Evolutionary conservation across 2,113 vertebrate species (phyloP).

Genomic region (Pollachius pollachius): DNA sequence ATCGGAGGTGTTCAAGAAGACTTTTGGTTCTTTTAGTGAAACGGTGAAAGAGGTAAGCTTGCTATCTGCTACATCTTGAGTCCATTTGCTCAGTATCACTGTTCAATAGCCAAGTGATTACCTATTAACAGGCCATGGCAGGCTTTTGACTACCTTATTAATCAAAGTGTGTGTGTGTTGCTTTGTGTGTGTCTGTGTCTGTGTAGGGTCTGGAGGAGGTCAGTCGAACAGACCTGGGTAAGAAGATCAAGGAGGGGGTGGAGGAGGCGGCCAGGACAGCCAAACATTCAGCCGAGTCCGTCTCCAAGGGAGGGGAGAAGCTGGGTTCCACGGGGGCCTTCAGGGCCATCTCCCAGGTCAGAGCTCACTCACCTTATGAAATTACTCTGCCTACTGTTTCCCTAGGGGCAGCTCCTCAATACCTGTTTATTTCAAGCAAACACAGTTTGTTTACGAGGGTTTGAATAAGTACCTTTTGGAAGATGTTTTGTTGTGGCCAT

Average conservation of each 20-base stretch:
- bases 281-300: constrained; percentile 83
- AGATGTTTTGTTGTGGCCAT: too few species aligned
- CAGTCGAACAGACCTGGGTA: constrained; percentile 84
- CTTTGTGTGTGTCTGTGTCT: not conserved
- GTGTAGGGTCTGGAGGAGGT: constrained; percentile 86
- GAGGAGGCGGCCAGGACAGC: constrained; percentile 86
- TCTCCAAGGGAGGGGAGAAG: constrained; percentile 87
- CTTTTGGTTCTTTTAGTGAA: constrained; percentile 82
- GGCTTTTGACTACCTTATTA: too few species aligned
- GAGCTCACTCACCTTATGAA: not conserved
- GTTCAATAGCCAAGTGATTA: too few species aligned
- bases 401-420: too few species aligned
- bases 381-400: too few species aligned
- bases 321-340: constrained; percentile 84
- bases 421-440: too few species aligned
- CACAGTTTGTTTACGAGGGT: too few species aligned
- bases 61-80: too few species aligned
- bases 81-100: too few species aligned
- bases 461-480: too few species aligned
- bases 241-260: constrained; percentile 88
- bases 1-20: constrained; percentile 89
- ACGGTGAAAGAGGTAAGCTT: constrained; percentile 85
- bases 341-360: constrained; percentile 83
- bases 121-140: too few species aligned
- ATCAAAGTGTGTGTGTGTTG: not conserved